Base-by-base conservation (phyloP, 2,888 invertebrate species). In the Epirrhoe alternata region DNA sequence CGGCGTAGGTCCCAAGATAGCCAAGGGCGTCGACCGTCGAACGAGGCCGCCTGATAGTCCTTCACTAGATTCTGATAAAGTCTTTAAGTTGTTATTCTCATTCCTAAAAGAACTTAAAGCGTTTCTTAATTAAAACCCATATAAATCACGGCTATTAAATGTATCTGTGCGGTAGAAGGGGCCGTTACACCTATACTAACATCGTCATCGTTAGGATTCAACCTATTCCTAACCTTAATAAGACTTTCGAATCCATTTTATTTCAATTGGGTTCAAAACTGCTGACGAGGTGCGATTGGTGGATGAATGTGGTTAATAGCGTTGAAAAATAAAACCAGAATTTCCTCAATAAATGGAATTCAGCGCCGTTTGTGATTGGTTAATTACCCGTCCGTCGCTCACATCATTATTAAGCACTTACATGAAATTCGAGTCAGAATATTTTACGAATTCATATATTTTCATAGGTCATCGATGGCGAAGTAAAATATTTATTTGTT, bases 1-100 rank as follows among this genome's bases (percentile, higher is more conserved):
- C 55, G 52, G 47, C 64, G 56, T 71, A 73, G 72, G 38, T 70
- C 77, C 71, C 73, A 74, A 73, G 76, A 74, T 72, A 74, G 69
- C 77, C 79, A 83, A 83, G 86, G 84, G 85, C 85, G 78, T 78
- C 83, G 86, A 84, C 84, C 84, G 80, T 67, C 49, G 70, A 78
- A 72, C 74, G 80, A 74, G 80, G 80, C 73, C 78, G 69, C 67
- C 73, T 77, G 76, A 78, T 81, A 81, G 73, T 78, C 72, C 73
- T 73, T 70, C 54, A 56, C 66, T 50, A 35, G 68, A 74, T 51
- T 51, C 58, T 51, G 80, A 80, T 83, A 81, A 79, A 75, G 74
- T 70, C 72, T 72, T 4, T 38, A 12, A 42, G 38, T 42, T 42
- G 1, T 42, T 12, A 10, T 42, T 42, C 38, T 12, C 38, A 42